phyloP scores from a whole-genome alignment of 2,888 invertebrate genomes.

The Nezara viridula region DNA sequence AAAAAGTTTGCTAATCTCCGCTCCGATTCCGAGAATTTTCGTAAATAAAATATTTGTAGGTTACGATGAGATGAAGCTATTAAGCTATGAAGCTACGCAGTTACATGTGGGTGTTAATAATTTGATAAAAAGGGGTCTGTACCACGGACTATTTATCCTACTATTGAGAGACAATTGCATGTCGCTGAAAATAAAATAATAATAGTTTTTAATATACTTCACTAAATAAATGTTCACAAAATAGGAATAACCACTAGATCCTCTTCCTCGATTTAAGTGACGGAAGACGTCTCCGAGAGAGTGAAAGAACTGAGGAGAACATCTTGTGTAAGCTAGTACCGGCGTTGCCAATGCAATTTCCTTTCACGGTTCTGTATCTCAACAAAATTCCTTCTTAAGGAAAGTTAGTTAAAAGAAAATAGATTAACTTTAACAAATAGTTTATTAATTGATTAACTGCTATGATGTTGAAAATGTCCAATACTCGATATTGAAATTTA shows the following conservation, averaged over 20 bases:
- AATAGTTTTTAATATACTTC: no score
- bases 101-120: no score
- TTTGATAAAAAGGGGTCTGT: no score
- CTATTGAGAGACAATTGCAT: no score
- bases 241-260: neutral
- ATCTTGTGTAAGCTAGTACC: neutral
- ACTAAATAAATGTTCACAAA: no score
- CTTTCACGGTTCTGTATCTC: neutral
- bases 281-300: neutral
- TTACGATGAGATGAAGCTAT: no score
- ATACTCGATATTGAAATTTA: neutral
- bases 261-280: neutral
- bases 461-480: neutral
- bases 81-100: no score
- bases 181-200: no score
- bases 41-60: no score
- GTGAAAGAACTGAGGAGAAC: neutral
- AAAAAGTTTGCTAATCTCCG: no score
- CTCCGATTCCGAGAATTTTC: no score
- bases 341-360: slow-evolving; percentile 19
- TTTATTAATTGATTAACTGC: neutral
- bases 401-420: neutral
- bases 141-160: no score
- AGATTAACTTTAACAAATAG: neutral
- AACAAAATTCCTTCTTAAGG: neutral